phyloP scores from a whole-genome alignment of 2,888 invertebrate genomes.

The Theretra japonica region DNA sequence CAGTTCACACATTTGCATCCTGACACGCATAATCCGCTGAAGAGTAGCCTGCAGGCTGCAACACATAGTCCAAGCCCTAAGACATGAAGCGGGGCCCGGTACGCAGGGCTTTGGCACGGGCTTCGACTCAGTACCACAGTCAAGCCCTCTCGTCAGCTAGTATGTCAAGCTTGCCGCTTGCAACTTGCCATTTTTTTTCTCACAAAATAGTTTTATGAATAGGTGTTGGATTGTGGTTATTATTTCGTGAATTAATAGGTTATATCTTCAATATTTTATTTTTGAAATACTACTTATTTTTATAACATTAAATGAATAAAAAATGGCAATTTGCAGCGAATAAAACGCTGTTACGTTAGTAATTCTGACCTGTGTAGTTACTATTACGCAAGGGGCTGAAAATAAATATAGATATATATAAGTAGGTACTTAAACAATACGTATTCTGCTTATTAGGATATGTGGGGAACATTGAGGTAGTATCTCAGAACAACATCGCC shows the following conservation, averaged over 20 bases:
- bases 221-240: too few species aligned
- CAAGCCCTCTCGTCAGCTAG: constrained; percentile 62
- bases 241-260: too few species aligned
- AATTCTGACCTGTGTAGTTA: constrained; percentile 75
- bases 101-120: constrained; percentile 64
- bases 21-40: constrained; percentile 18
- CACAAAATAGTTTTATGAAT: background rate
- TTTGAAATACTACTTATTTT: background rate
- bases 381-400: constrained; percentile 73
- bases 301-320: constrained; percentile 33
- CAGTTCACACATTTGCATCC: constrained; percentile 4
- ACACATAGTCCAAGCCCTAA: constrained; percentile 60
- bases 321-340: constrained; percentile 65
- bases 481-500: too few species aligned
- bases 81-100: constrained; percentile 65
- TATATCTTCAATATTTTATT: too few species aligned
- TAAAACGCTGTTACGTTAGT: constrained; percentile 67
- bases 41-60: constrained; percentile 47
- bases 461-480: background rate
- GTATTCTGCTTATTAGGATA: background rate
- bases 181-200: constrained; percentile 64
- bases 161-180: constrained; percentile 67
- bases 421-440: constrained; percentile 43
- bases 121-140: constrained; percentile 72
- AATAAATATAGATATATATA: constrained; percentile 62